Conservation (phyloP, 2,797 vertebrate species). For the Taeniopygia guttata region DNA sequence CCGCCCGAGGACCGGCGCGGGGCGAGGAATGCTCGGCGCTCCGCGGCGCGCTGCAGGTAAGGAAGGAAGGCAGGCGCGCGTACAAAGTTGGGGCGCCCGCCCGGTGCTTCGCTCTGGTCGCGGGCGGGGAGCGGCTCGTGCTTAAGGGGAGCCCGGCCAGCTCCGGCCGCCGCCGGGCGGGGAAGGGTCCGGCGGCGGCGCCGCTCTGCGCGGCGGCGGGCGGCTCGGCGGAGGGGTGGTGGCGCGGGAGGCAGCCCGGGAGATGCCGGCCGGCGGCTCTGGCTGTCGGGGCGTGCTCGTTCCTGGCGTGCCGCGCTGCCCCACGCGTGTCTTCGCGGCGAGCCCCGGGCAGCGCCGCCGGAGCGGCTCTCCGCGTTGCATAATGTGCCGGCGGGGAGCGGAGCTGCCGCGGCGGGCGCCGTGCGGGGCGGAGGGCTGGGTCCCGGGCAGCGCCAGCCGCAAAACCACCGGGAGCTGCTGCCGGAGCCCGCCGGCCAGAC, state of each 20-base stretch:
- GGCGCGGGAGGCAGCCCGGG: background rate
- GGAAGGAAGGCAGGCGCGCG: background rate
- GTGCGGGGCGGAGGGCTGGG: background rate
- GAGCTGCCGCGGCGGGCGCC: background rate
- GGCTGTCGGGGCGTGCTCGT: background rate
- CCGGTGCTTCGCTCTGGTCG: background rate
- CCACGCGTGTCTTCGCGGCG: background rate
- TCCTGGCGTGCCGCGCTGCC: background rate
- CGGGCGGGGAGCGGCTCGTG: background rate
- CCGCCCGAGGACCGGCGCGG: background rate
- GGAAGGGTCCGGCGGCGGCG: background rate
- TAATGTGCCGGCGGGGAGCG: background rate
- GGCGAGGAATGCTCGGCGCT: background rate
- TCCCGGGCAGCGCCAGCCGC: background rate
- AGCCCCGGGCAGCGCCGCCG: background rate
- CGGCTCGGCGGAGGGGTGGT: background rate
- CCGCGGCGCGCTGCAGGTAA: background rate
- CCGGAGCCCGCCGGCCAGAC: background rate
- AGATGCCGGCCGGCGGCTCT: background rate
- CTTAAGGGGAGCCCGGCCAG: background rate
- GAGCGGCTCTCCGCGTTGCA: background rate
- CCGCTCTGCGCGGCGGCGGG: background rate
- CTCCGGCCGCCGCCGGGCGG: background rate
- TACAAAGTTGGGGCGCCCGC: background rate
- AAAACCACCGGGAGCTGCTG: background rate